Conservation (phyloP, 2,888 invertebrate species). For the Urechis unicinctus region DNA sequence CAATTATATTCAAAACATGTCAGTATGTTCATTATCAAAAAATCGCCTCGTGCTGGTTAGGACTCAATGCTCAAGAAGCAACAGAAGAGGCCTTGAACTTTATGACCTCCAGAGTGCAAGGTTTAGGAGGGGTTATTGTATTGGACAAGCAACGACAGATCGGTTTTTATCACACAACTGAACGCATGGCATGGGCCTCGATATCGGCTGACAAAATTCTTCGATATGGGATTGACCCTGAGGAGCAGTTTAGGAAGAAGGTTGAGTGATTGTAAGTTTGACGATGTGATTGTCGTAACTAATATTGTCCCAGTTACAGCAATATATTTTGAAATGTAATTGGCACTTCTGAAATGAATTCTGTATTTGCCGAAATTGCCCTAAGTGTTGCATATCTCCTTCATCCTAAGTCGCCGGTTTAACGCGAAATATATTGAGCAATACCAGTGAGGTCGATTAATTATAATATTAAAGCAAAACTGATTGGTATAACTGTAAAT, state of each 20-base stretch:
- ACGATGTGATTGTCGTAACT: not conserved
- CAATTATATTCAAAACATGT: too few species aligned
- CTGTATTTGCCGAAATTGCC: too few species aligned
- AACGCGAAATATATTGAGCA: too few species aligned
- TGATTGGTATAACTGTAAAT: too few species aligned
- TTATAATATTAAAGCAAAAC: too few species aligned
- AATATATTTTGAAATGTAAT: not conserved
- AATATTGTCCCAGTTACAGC: not conserved
- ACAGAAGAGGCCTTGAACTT: conserved; percentile 59
- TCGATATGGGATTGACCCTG: not conserved
- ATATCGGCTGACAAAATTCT: not conserved
- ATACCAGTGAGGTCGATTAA: too few species aligned
- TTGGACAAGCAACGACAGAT: conserved; percentile 63
- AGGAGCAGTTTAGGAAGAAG: not conserved
- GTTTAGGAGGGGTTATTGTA: conserved; percentile 70
- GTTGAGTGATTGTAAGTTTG: not conserved
- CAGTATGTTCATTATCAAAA: too few species aligned
- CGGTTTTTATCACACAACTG: conserved; percentile 65
- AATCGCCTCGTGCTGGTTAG: too few species aligned
- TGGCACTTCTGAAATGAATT: too few species aligned
- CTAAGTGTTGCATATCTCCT: too few species aligned
- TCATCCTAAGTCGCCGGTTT: too few species aligned
- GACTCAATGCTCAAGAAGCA: conserved; percentile 60
- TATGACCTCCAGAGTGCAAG: conserved; percentile 66
- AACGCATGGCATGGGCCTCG: conserved; percentile 51